Percentiles rank a stretch among this genome's conserved stretches.
These are phyloP conservation scores for Cygnus atratus DNA, from an alignment of 2,113 vertebrate genomes.

Conservation along the genomic window DNA sequence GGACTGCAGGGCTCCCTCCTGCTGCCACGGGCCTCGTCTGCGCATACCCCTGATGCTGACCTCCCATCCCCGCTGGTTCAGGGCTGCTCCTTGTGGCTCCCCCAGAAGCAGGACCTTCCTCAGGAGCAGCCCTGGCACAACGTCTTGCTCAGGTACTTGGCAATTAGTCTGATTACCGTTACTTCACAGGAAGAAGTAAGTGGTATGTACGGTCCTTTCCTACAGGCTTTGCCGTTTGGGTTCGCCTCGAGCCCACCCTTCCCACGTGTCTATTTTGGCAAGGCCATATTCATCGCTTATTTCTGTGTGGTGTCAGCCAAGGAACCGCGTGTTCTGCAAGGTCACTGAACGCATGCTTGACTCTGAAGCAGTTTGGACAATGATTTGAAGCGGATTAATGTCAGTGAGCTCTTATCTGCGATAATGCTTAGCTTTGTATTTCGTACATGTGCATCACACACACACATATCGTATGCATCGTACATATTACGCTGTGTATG, in stretches of 20 bases:
- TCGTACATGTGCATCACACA: neutral
- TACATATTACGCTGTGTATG: neutral
- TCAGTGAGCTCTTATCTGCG: conserved; percentile 63
- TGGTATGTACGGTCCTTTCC: conserved; percentile 8
- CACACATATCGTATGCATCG: neutral
- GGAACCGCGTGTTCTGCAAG: conserved; percentile 64
- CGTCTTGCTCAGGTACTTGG: neutral
- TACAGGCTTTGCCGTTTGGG: neutral
- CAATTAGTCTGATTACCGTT: neutral
- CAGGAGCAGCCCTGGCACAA: neutral
- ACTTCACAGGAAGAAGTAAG: neutral
- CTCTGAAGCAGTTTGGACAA: conserved; percentile 66
- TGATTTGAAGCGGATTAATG: conserved; percentile 43
- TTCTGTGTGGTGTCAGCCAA: conserved; percentile 51
- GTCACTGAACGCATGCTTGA: conserved; percentile 58
- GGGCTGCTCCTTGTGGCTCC: neutral
- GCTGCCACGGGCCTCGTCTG: accelerated
- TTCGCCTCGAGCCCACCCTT: neutral
- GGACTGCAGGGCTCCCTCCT: neutral
- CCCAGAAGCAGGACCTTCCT: neutral
- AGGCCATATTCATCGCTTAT: conserved; percentile 38
- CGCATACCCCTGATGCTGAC: accelerated
- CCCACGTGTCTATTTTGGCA: conserved; percentile 12
- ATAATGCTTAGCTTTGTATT: conserved; percentile 38
- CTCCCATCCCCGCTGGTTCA: neutral